These are phyloP conservation scores for Aporophyla nigra DNA, from an alignment of 2,888 invertebrate species.

Conservation along the genomic window DNA sequence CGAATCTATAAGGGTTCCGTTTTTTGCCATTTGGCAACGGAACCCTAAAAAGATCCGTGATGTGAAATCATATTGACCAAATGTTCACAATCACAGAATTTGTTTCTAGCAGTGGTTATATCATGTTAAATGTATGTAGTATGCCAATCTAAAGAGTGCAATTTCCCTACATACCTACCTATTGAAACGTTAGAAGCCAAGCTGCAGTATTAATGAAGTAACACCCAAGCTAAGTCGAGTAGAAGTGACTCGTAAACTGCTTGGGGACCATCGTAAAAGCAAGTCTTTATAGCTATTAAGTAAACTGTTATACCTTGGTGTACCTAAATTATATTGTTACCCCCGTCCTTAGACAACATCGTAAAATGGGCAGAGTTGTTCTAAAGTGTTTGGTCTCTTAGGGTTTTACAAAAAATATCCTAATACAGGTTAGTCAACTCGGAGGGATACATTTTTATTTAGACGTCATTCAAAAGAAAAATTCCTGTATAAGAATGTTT, in stretches of 20 bases:
- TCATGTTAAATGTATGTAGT: too few relatives aligned
- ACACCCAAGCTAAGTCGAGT: constrained; percentile 27
- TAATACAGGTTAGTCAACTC: not conserved
- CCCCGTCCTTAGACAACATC: constrained; percentile 42
- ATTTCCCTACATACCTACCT: not conserved
- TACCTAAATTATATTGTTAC: constrained; percentile 59
- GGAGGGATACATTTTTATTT: not conserved
- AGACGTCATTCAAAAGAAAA: not conserved
- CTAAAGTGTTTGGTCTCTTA: not conserved
- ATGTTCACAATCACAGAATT: too few relatives aligned
- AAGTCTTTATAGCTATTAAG: constrained; percentile 52
- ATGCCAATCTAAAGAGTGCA: too few relatives aligned
- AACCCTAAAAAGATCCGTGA: too few relatives aligned
- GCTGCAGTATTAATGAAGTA: constrained; percentile 25
- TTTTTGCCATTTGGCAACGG: too few relatives aligned
- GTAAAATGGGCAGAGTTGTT: constrained; percentile 43
- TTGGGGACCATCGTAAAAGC: constrained; percentile 51
- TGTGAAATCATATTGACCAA: too few relatives aligned
- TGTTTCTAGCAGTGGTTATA: too few relatives aligned
- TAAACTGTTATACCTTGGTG: constrained; percentile 51
- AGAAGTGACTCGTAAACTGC: constrained; percentile 46
- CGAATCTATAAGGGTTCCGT: too few relatives aligned
- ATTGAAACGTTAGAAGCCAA: not conserved
- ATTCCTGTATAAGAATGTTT: not conserved
- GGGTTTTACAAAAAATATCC: not conserved